Evolutionary conservation across 2,888 invertebrate species (phyloP), one percentile per base, ranked within the genome.

Genomic region (Beris morrisii): DNA sequence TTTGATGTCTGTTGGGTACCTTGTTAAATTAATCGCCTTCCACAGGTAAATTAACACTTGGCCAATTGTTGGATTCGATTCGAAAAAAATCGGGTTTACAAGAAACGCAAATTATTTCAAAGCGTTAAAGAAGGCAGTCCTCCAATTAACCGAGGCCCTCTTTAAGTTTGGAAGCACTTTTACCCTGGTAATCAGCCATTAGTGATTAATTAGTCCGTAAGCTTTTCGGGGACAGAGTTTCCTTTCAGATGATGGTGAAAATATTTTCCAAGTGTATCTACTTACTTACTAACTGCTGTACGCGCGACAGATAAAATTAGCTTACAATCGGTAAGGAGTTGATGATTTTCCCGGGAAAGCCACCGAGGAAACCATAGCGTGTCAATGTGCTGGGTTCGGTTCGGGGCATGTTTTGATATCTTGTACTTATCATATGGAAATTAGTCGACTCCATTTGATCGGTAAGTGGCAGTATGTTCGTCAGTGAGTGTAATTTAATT

Each of bases 381-480:
- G 58, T 46, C 11, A 58, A 13, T 46, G 45, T 15, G 6, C 6
- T 38, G n/a, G 13, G 43, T 22, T 56, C 15, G 44, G 12, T 15
- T 28, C 30, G 28, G 22, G 11, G 9, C 28, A 55, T 55, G 32
- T 55, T 12, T 5, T 52, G 30, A 30, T 45, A 58, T 58, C 46
- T 46, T 46, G 38, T 50, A 15, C 61, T 61, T 61, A 61, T 61
- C 61, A 61, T 61, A 58, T 58, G 45, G 28, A 58, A 58, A 58
- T 58, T 58, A 58, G 58, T 46, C 45, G 5, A n/a, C 13, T 13
- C 56, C 22, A 15, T 38, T 22, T n/a, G 54, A 31, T 31, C 15
- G 15, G 11, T 11, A 9, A n/a, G 28, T 50, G 28, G 28, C 15
- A 13, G 7, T 48, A 48, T 5, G 48, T 15, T 28, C 15, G 15